Base-by-base conservation (phyloP, 2,888 invertebrate species). In the Diploptera punctata region DNA sequence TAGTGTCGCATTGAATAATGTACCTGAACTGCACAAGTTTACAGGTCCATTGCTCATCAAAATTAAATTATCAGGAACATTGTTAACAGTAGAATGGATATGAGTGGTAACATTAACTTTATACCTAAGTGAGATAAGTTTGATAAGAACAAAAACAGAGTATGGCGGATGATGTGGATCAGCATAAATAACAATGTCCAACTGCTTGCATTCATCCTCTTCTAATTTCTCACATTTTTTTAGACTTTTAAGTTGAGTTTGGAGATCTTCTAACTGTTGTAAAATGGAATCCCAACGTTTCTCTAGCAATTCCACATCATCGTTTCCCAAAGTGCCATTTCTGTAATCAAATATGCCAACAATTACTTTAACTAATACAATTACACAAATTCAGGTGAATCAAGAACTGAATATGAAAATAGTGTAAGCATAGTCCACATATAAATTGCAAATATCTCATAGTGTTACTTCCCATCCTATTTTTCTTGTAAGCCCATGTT, bases 81-180 rank as follows among this genome's bases (percentile, higher is more conserved):
- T 7, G 3, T 29, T 19, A 13, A 70, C 18, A 24, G 70, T 65
- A 33, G 70, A 70, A 47, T 70, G 70, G 3, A 38, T 7, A 13
- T 62, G 62, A 5, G 19, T 4, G 3, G 52, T n/a, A 21, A 52
- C 21, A 1, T 44, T 24, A 5, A 52, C 47, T 1, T 18, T 31
- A 4, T 52, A 33, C 3, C 19, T 62, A 4, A 21, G 10, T 2
- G 38, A 13, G 1, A 70, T 21, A 0, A 70, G 21, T 38, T 62
- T 44, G 3, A 52, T 44, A 21, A 70, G 49, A 19, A 70, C 49
- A 13, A 31, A 16, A 7, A 49, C 7, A 29, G 70, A 70, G 19
- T 49, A 70, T 2, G 70, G 70, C 2, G 70, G 70, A 38, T 65
- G 38, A 5, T 29, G 24, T 4, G 70, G 70, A 52, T 70, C 49